Percentiles rank a stretch among this genome's conserved stretches.
phyloP scores from a whole-genome alignment of 1,140 invertebrate genomes.

The Teleogryllus occipitalis region DNA sequence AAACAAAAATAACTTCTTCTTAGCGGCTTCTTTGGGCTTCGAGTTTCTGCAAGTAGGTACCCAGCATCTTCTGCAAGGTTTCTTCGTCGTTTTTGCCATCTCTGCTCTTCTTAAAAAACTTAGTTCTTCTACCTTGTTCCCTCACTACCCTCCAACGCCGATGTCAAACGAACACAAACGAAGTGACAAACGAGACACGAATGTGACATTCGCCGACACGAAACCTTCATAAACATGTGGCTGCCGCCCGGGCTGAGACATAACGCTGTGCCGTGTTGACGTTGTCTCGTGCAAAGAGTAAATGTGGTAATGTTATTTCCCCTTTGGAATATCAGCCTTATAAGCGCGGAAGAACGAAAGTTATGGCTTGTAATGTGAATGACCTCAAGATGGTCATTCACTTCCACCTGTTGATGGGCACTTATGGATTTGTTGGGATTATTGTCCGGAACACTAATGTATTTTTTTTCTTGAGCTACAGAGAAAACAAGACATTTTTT shows the following conservation, averaged over 20 bases:
- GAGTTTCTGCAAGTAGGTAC: not conserved
- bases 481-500: no score
- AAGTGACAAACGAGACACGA: not conserved
- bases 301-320: not conserved
- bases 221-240: not conserved
- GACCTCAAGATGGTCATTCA: not conserved
- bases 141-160: not conserved
- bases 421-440: no score
- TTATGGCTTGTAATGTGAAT: not conserved
- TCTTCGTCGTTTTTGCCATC: not conserved
- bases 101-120: not conserved
- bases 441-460: no score
- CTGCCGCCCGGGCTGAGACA: not conserved
- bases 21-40: not conserved
- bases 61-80: not conserved
- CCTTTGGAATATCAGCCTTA: no score
- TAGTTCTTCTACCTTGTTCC: not conserved
- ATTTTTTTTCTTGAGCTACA: no score
- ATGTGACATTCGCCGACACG: not conserved
- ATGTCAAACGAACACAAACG: not conserved
- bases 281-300: not conserved
- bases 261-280: not conserved
- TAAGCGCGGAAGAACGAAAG: no score
- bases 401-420: not conserved
- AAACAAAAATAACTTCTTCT: not conserved